A percentile compares a stretch with the other conserved stretches of the same genome.
phyloP scores from a whole-genome alignment of 2,797 vertebrate species.

The Apogon talboti region DNA sequence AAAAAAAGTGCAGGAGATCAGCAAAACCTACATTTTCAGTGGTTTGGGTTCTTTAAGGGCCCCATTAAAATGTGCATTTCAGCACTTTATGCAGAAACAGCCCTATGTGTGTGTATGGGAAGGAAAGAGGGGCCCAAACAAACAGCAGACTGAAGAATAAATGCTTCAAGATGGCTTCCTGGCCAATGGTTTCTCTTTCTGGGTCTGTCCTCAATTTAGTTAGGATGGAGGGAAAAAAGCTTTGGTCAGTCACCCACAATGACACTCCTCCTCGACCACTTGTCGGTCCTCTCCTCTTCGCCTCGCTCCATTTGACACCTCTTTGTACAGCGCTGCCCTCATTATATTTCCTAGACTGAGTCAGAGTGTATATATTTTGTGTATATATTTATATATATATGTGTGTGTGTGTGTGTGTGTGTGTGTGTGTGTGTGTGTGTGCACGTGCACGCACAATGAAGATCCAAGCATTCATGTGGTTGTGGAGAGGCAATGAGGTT shows the following conservation, averaged over 20 bases:
- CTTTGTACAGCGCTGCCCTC: slow-evolving; percentile 59
- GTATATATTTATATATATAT: too few species aligned
- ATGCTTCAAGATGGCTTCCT: slow-evolving; percentile 46
- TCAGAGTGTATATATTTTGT: slow-evolving; percentile 26
- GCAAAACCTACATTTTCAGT: too few species aligned
- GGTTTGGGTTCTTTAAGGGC: too few species aligned
- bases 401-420: slow-evolving; percentile 16
- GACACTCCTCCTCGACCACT: slow-evolving; percentile 52
- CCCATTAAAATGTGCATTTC: too few species aligned
- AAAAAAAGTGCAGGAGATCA: too few species aligned
- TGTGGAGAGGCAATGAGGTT: slow-evolving; percentile 50
- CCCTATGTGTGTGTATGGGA: neutral
- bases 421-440: slow-evolving; percentile 14
- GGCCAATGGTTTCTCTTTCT: slow-evolving; percentile 26
- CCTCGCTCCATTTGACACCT: slow-evolving; percentile 64
- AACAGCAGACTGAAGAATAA: slow-evolving; percentile 21
- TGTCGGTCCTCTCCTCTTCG: slow-evolving; percentile 40
- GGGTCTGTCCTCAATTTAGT: slow-evolving; percentile 31
- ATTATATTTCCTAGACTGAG: slow-evolving; percentile 49
- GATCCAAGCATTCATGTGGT: slow-evolving; percentile 52
- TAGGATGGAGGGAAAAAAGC: slow-evolving; percentile 39
- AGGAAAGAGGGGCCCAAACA: slow-evolving; percentile 5
- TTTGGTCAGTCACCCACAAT: slow-evolving; percentile 43
- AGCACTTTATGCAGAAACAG: neutral
- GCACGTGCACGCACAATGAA: slow-evolving; percentile 14